A percentile compares a stretch with the other conserved stretches of the same genome.
These are phyloP conservation scores for Salvator merianae DNA, from an alignment of 2,113 vertebrate species.

Conservation along the genomic window DNA sequence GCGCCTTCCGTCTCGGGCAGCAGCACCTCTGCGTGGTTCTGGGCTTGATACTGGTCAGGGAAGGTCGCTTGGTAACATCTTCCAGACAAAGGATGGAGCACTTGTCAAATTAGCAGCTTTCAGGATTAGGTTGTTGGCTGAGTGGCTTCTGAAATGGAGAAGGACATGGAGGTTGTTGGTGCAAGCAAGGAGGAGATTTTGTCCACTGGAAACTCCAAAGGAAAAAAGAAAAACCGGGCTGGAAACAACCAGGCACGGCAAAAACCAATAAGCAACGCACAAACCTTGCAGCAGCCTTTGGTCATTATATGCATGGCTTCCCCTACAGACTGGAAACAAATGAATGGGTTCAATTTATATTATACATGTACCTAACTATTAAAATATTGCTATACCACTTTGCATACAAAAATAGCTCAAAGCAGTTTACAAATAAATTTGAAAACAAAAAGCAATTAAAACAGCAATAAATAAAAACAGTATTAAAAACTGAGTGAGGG, in stretches of 20 bases:
- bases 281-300: too few species aligned
- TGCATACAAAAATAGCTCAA: too few species aligned
- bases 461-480: too few species aligned
- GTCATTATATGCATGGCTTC: too few species aligned
- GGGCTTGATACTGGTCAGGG: background rate
- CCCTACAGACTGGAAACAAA: too few species aligned
- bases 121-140: background rate
- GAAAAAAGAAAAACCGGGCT: background rate
- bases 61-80: accelerated
- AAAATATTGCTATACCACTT: too few species aligned
- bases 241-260: background rate
- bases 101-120: background rate
- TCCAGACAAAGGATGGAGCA: background rate
- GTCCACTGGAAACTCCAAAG: too few species aligned
- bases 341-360: too few species aligned
- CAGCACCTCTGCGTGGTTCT: background rate
- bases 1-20: accelerated
- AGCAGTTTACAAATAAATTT: too few species aligned
- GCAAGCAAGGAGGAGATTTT: background rate
- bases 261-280: background rate
- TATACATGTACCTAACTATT: too few species aligned
- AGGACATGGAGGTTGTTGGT: background rate
- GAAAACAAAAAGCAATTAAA: too few species aligned
- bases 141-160: background rate
- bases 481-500: too few species aligned